These are phyloP conservation scores for Pachyseris speciosa DNA, from an alignment of 64 coral and sea anemone genomes.

Conservation along the genomic window DNA sequence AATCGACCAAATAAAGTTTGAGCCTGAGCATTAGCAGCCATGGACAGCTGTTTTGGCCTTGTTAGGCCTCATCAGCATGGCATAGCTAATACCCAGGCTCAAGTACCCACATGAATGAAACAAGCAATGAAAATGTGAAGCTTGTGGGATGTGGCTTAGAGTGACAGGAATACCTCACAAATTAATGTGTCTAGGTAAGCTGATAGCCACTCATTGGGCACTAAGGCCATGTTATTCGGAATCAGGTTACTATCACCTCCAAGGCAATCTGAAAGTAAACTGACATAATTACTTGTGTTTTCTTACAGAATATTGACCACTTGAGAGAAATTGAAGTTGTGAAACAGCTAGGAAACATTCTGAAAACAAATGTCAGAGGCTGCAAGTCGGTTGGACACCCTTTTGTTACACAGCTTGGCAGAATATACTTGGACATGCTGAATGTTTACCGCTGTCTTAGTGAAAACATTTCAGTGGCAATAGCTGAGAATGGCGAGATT, in stretches of 20 bases:
- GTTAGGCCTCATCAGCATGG: too few relatives aligned
- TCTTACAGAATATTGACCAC: slow-evolving; percentile 92
- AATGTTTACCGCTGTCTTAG: slow-evolving; percentile 98
- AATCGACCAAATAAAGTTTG: too few relatives aligned
- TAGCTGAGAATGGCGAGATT: slow-evolving; percentile 87
- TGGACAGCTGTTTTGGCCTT: too few relatives aligned
- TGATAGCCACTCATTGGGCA: too few relatives aligned
- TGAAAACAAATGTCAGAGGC: slow-evolving; percentile 98
- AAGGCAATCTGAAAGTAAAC: background rate
- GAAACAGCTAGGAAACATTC: slow-evolving; percentile 98
- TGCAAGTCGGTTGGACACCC: slow-evolving; percentile 99
- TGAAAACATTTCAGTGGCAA: slow-evolving; percentile 98
- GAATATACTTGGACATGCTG: slow-evolving; percentile 99
- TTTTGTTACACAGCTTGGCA: slow-evolving; percentile 97
- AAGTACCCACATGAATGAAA: too few relatives aligned
- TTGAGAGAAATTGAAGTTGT: slow-evolving; percentile 95
- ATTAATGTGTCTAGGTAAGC: too few relatives aligned
- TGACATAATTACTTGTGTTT: background rate
- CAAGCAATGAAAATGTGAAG: too few relatives aligned
- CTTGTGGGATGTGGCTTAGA: too few relatives aligned
- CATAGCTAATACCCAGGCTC: too few relatives aligned
- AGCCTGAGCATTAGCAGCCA: too few relatives aligned
- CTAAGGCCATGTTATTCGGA: background rate
- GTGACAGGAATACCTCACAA: too few relatives aligned
- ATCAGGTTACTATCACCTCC: background rate